These are phyloP conservation scores for Drosophila mimica DNA, from an alignment of 2,888 invertebrate genomes.

Conservation along the genomic window DNA sequence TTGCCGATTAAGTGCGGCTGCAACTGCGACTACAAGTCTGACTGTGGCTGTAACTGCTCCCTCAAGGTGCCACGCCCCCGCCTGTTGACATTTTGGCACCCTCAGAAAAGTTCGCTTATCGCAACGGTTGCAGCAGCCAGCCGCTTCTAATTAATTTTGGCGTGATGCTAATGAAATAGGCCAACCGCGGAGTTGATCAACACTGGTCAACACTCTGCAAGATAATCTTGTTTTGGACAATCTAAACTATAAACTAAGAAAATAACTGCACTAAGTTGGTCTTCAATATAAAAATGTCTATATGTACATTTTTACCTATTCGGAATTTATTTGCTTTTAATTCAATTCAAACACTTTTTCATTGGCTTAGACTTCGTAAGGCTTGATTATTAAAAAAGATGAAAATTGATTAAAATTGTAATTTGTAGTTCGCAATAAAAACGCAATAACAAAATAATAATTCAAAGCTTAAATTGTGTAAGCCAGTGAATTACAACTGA, in stretches of 20 bases:
- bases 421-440: slow-evolving; percentile 14
- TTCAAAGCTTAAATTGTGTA: slow-evolving; percentile 33
- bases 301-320: not conserved
- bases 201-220: slow-evolving; percentile 4
- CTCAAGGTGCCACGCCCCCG: slow-evolving; percentile 7
- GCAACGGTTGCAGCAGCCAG: slow-evolving; percentile 37
- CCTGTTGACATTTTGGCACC: slow-evolving; percentile 55
- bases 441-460: slow-evolving; percentile 18
- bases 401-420: slow-evolving; percentile 21
- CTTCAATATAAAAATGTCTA: not conserved
- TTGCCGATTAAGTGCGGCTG: slow-evolving; percentile 68
- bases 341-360: not conserved
- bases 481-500: slow-evolving; percentile 30
- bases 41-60: slow-evolving; percentile 11
- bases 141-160: slow-evolving; percentile 59
- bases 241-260: not conserved
- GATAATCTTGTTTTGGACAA: not conserved
- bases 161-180: slow-evolving; percentile 35
- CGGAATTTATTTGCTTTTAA: not conserved
- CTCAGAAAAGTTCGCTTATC: slow-evolving; percentile 35
- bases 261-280: too few relatives aligned
- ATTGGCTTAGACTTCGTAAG: not conserved
- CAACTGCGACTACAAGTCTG: slow-evolving; percentile 38
- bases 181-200: slow-evolving; percentile 25
- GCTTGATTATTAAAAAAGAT: not conserved